A percentile compares a stretch with the other conserved stretches of the same genome.
phyloP scores from a whole-genome alignment of 2,113 vertebrate genomes.

The Lepisosteus osseus region DNA sequence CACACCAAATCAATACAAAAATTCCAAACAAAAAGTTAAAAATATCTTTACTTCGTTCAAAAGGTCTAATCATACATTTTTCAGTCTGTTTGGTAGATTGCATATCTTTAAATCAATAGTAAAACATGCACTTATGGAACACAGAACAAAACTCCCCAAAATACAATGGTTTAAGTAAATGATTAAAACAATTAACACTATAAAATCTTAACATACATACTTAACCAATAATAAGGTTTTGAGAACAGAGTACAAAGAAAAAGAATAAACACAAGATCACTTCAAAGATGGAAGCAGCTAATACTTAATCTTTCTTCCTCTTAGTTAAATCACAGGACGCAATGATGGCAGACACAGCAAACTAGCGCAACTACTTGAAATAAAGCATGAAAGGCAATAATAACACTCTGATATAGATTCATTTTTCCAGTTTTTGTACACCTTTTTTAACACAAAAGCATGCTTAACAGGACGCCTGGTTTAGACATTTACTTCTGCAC shows the following conservation, averaged over 20 bases:
- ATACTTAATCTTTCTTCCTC: neutral
- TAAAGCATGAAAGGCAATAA: no score
- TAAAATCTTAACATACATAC: conserved; percentile 15
- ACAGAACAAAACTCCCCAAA: conserved; percentile 15
- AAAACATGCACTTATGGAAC: conserved; percentile 21
- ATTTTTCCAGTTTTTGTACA: no score
- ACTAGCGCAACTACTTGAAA: no score
- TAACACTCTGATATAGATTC: no score
- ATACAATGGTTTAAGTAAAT: conserved; percentile 28
- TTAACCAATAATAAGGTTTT: conserved; percentile 2
- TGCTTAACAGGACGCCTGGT: neutral
- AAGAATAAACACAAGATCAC: no score
- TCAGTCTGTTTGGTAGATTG: conserved; percentile 24
- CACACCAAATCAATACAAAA: conserved; percentile 9
- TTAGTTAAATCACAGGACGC: neutral
- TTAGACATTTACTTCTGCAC: neutral
- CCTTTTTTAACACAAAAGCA: neutral
- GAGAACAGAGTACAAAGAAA: neutral
- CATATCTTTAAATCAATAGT: conserved; percentile 22
- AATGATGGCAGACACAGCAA: neutral
- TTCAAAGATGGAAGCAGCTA: neutral
- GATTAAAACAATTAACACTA: conserved; percentile 17
- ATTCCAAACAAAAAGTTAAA: conserved; percentile 22
- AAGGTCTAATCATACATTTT: conserved; percentile 30
- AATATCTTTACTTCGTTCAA: conserved; percentile 40